Percentiles rank a stretch among this genome's conserved stretches.
Evolutionary conservation across 2,888 invertebrate species (phyloP).

Genomic region (Micropterix aruncella): DNA sequence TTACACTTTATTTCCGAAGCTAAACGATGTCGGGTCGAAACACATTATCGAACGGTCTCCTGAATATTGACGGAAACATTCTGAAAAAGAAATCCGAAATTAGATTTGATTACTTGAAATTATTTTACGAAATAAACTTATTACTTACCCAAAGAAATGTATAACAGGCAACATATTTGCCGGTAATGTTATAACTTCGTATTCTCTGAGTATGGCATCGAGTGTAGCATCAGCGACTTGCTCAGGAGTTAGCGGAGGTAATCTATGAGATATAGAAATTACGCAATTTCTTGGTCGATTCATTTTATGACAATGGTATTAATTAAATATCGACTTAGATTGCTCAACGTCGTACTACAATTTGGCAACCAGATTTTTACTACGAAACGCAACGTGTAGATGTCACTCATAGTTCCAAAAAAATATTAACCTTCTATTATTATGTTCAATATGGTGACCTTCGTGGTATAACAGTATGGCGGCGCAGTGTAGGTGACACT

Average conservation of each 20-base stretch:
- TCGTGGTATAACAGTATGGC: too few relatives aligned
- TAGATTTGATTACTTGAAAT: background rate
- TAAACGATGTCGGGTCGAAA: background rate
- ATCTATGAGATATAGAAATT: too few relatives aligned
- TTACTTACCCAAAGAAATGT: background rate
- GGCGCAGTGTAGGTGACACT: too few relatives aligned
- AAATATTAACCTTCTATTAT: too few relatives aligned
- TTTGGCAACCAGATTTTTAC: too few relatives aligned
- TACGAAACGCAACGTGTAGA: too few relatives aligned
- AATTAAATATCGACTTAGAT: too few relatives aligned
- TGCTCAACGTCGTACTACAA: too few relatives aligned
- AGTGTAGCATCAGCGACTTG: conserved; percentile 23
- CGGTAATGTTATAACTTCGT: background rate
- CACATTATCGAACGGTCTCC: background rate
- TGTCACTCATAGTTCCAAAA: too few relatives aligned
- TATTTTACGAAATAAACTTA: background rate
- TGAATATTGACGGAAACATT: background rate
- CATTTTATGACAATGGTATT: too few relatives aligned
- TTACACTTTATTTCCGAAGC: background rate
- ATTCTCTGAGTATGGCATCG: conserved; percentile 12
- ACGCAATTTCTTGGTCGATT: too few relatives aligned
- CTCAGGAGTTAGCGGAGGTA: conserved; percentile 20
- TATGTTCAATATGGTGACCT: too few relatives aligned
- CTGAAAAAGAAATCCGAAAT: background rate
- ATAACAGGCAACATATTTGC: background rate